phyloP scores from a whole-genome alignment of 1,140 invertebrate species.

The Aphaenogaster floridana region DNA sequence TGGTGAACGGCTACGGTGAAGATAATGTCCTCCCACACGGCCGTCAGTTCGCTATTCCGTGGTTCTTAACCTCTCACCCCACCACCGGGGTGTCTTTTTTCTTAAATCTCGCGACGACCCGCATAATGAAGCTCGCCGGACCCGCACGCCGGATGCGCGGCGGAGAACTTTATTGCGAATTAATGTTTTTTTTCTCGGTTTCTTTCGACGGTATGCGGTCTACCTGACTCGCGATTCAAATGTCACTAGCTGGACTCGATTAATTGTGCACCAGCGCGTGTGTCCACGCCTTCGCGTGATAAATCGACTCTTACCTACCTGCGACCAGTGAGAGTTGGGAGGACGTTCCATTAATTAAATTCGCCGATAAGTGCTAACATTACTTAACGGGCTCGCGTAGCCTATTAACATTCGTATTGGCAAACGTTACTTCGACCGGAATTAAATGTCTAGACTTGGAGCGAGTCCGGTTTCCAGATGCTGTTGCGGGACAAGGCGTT shows the following conservation, averaged over 20 bases:
- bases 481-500: conserved; percentile 11
- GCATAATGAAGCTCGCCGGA: conserved; percentile 64
- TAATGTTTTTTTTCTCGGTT: conserved; percentile 63
- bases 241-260: conserved; percentile 54
- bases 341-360: conserved; percentile 60
- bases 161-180: conserved; percentile 70
- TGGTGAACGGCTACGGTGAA: conserved; percentile 78
- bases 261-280: conserved; percentile 57
- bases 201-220: conserved; percentile 59
- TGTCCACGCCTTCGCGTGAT: conserved; percentile 57
- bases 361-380: conserved; percentile 56
- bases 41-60: conserved; percentile 80
- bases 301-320: conserved; percentile 52
- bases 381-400: conserved; percentile 33
- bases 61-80: conserved; percentile 82
- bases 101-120: conserved; percentile 64
- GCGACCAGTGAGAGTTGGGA: neutral
- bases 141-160: conserved; percentile 16
- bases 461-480: conserved; percentile 38
- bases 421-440: conserved; percentile 24
- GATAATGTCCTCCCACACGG: conserved; percentile 85
- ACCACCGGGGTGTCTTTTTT: conserved; percentile 39
- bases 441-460: neutral
- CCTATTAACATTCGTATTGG: conserved; percentile 49
- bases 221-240: conserved; percentile 59